phyloP scores from a whole-genome alignment of 1,140 invertebrate genomes.

The Caenorhabditis inopinata region DNA sequence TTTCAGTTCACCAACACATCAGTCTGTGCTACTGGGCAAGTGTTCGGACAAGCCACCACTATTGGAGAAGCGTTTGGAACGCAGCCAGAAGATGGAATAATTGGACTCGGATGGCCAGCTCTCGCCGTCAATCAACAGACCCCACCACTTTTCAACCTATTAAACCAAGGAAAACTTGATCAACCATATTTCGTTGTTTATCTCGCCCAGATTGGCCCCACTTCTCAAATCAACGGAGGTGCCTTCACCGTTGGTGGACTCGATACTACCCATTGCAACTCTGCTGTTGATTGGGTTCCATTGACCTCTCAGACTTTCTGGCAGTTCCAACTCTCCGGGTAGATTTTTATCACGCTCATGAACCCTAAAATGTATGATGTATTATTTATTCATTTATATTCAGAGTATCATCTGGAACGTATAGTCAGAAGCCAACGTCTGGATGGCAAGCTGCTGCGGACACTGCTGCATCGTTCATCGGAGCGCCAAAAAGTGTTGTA shows the following conservation, averaged over 20 bases:
- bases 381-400: background rate
- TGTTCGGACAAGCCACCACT: constrained; percentile 52
- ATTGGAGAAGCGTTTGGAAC: constrained; percentile 52
- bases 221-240: constrained; percentile 43
- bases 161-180: constrained; percentile 41
- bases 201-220: constrained; percentile 43
- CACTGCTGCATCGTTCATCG: constrained; percentile 39
- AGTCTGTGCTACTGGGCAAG: constrained; percentile 29
- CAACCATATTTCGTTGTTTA: constrained; percentile 55
- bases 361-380: background rate
- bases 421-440: background rate
- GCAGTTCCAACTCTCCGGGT: constrained; percentile 51
- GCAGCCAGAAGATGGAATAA: constrained; percentile 53
- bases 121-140: constrained; percentile 48
- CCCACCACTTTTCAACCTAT: constrained; percentile 47
- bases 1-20: constrained; percentile 39
- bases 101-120: constrained; percentile 49
- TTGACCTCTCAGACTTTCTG: constrained; percentile 51
- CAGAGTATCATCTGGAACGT: constrained; percentile 11
- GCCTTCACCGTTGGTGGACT: constrained; percentile 50
- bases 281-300: constrained; percentile 41
- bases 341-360: background rate
- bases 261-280: constrained; percentile 48
- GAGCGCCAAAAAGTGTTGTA: constrained; percentile 45
- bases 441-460: constrained; percentile 38